These are phyloP conservation scores for Yponomeuta cagnagella DNA, from an alignment of 2,888 invertebrate species.

Conservation along the genomic window DNA sequence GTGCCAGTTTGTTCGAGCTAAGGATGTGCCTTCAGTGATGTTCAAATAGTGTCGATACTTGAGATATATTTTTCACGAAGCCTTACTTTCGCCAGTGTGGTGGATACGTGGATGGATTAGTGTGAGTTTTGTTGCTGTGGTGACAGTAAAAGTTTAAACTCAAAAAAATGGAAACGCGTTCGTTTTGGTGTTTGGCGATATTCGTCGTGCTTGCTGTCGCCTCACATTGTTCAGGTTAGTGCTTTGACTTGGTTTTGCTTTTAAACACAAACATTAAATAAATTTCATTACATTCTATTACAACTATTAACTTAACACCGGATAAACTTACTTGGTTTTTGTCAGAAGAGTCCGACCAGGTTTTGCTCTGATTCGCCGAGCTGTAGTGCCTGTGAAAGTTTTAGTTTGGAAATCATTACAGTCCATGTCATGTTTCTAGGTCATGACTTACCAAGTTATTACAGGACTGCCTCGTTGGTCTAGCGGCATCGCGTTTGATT, in stretches of 20 bases:
- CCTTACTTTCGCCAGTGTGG: too few species aligned
- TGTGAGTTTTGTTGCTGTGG: constrained; percentile 34
- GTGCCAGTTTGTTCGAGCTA: constrained; percentile 47
- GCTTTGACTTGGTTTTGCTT: constrained; percentile 8
- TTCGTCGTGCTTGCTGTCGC: constrained; percentile 43
- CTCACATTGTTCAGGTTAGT: constrained; percentile 55
- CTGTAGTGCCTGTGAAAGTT: too few species aligned
- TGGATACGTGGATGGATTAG: too few species aligned
- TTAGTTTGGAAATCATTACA: too few species aligned
- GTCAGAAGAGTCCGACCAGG: too few species aligned
- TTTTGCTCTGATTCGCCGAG: too few species aligned
- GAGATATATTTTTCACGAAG: constrained; percentile 20
- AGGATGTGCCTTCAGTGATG: constrained; percentile 66
- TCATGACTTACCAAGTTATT: neutral
- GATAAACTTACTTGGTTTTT: too few species aligned
- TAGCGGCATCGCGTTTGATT: too few species aligned
- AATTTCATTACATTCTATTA: too few species aligned
- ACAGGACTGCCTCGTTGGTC: too few species aligned
- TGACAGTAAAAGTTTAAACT: constrained; percentile 24
- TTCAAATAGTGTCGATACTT: constrained; percentile 1
- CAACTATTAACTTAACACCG: too few species aligned
- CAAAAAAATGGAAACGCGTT: constrained; percentile 48
- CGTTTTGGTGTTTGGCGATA: constrained; percentile 39
- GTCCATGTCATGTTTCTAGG: neutral
- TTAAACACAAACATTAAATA: neutral